Evolutionary conservation across 1,140 invertebrate species (phyloP), one percentile per base, ranked within the genome.

Genomic region (Drosophila rhopaloa): DNA sequence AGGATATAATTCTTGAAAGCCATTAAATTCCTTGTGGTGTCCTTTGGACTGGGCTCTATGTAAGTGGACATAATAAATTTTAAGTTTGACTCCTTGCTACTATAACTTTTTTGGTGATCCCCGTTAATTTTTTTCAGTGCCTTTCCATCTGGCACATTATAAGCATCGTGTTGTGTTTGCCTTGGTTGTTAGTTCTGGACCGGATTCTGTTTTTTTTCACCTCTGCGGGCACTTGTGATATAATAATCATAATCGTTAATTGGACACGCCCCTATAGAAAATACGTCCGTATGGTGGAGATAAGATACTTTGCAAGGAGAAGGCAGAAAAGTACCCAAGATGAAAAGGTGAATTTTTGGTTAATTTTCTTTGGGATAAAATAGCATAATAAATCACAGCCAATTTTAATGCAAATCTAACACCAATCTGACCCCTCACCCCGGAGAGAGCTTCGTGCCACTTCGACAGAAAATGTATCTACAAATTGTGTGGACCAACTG

Each of bases 161-260:
- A 27, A 37, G 38, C 38, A 35, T 38, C 24, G 29, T 19, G 27
- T 44, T 44, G 13, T 85, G 81, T 85, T 85, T 81, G 82, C 65
- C 63, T 70, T 51, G 47, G 14, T 43, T 62, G 54, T 72, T 79
- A 63, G 76, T 77, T 77, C 76, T 78, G 74, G 41, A 44, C 60
- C 56, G 54, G 55, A 14, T 38, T 48, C 24, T 24, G 24, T 43
- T 27, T 67, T 13, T 16, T 61, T 9, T 44, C 44, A 47, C 50
- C 54, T 59, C 76, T 74, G 57, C 51, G 32, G 54, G 58, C 35
- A 29, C 35, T 48, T 63, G 57, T 81, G 74, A 84, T 89, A 89
- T 84, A 84, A 88, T 89, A 84, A 84, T 84, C 84, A 84, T 88
- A 84, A 88, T 88, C 84, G 73, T 73, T 81, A 88, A 90, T 90